These are phyloP conservation scores for Ditylenchus weischeri DNA, from an alignment of 2,888 invertebrate genomes.

Conservation along the genomic window DNA sequence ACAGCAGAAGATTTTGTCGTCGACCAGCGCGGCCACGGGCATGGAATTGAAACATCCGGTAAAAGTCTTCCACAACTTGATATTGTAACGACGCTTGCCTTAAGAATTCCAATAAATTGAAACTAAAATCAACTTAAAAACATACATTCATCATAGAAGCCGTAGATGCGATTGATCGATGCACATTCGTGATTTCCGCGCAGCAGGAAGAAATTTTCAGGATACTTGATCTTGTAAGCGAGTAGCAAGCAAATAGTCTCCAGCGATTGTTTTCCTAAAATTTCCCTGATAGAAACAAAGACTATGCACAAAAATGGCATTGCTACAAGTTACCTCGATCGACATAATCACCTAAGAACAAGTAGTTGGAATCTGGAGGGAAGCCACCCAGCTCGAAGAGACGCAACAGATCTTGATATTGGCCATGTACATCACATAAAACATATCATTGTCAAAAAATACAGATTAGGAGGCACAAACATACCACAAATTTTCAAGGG, in stretches of 20 bases:
- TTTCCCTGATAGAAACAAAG: no score
- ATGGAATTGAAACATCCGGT: conserved; percentile 46
- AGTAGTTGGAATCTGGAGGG: conserved; percentile 78
- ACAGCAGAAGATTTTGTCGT: conserved; percentile 55
- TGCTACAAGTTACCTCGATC: conserved; percentile 44
- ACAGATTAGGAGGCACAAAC: no score
- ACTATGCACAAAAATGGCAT: no score
- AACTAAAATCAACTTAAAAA: conserved; percentile 19
- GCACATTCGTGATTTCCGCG: conserved; percentile 67
- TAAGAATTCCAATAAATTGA: conserved; percentile 12
- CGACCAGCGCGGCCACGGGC: conserved; percentile 56
- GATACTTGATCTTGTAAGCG: conserved; percentile 66
- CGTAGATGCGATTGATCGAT: conserved; percentile 75
- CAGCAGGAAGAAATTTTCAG: conserved; percentile 65
- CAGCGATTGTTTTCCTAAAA: no score
- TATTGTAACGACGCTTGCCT: conserved; percentile 52
- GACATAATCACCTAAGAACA: conserved; percentile 56
- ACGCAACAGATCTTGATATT: conserved; percentile 75
- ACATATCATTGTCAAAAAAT: no score
- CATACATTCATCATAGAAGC: conserved; percentile 64
- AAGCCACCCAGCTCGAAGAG: conserved; percentile 97
- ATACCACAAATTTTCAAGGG: no score
- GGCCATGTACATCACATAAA: conserved; percentile 49
- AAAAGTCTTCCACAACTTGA: conserved; percentile 56
- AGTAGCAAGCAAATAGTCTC: conserved; percentile 84